Evolutionary conservation across 2,113 vertebrate species (phyloP).

Genomic region (Cheirogaleus medius): DNA sequence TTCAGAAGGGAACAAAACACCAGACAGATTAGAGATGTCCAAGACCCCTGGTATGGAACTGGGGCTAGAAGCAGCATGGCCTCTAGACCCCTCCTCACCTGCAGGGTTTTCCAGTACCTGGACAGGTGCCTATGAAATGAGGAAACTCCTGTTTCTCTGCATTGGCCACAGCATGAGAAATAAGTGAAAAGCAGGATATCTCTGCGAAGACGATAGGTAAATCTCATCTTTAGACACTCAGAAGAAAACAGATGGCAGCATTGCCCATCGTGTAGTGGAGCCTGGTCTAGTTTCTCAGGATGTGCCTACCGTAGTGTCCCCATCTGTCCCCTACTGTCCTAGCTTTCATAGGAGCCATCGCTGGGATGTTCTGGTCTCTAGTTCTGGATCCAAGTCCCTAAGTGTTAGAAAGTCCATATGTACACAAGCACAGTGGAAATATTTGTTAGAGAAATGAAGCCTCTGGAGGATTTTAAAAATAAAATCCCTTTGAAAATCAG

Average conservation of each 20-base stretch:
- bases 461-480: neutral
- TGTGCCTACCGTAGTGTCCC: neutral
- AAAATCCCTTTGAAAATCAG: conserved; percentile 24
- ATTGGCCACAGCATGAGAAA: neutral
- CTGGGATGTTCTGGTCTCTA: neutral
- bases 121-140: neutral
- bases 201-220: neutral
- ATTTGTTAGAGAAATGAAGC: neutral
- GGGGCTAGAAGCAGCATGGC: neutral
- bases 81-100: neutral
- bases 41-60: too few species aligned
- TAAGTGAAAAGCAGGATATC: neutral
- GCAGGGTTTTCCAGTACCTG: neutral
- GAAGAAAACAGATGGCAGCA: neutral
- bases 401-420: neutral
- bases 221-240: neutral
- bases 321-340: neutral
- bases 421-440: neutral
- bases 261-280: neutral
- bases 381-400: neutral
- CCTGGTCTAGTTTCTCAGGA: neutral
- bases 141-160: neutral
- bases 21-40: neutral
- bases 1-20: neutral
- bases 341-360: neutral